phyloP scores from a whole-genome alignment of 2,113 vertebrate genomes.

The Hemiprocne comata region DNA sequence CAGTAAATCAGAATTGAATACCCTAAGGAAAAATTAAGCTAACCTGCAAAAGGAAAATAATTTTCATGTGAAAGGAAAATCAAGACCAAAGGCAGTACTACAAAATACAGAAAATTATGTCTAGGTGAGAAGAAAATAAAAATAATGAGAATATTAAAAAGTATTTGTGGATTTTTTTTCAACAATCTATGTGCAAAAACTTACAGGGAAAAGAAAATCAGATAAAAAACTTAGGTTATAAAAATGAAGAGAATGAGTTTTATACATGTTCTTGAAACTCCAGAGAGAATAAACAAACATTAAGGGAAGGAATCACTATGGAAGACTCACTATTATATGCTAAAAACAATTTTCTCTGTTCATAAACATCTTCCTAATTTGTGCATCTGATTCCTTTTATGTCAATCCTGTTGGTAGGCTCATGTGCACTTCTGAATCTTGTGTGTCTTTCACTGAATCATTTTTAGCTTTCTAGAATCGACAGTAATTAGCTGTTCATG shows the following conservation, averaged over 20 bases:
- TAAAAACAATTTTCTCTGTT: not conserved
- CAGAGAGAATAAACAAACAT: not conserved
- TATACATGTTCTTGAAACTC: not conserved
- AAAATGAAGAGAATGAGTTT: not conserved
- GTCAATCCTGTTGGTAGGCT: not conserved
- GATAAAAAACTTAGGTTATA: not conserved
- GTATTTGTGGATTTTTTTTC: not conserved
- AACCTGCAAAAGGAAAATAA: not conserved
- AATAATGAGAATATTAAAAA: not conserved
- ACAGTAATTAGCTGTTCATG: conserved; percentile 17
- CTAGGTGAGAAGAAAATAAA: not conserved
- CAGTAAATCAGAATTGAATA: not conserved
- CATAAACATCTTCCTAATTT: not conserved
- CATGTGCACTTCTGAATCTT: not conserved
- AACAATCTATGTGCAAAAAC: not conserved
- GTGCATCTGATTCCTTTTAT: not conserved
- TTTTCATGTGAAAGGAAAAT: not conserved
- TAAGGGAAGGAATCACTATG: not conserved
- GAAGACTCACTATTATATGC: not conserved
- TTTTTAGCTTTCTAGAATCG: conserved; percentile 8
- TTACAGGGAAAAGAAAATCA: not conserved
- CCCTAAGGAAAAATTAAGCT: not conserved
- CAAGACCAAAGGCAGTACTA: not conserved
- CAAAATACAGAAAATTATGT: not conserved
- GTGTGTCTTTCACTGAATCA: not conserved